Percentiles rank a stretch among this genome's conserved stretches.
Evolutionary conservation across 2,797 vertebrate species (phyloP).

Genomic region (Lemur catta): DNA sequence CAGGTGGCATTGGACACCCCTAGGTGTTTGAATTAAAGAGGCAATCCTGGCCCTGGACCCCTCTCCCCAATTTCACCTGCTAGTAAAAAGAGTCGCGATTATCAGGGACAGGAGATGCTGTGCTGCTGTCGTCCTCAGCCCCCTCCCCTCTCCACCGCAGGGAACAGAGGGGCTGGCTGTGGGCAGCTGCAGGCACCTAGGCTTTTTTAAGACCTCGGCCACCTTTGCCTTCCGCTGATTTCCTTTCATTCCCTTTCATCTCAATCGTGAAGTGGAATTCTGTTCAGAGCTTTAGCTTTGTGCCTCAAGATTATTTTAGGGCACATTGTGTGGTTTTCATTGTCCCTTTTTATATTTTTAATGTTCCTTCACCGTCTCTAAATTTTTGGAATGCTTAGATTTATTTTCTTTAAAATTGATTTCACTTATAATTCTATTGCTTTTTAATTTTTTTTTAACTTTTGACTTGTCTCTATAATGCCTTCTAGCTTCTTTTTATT

Average conservation of each 20-base stretch:
- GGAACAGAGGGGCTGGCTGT: rapidly evolving
- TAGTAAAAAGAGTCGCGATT: not conserved
- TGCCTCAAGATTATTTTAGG: not conserved
- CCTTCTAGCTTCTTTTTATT: not conserved
- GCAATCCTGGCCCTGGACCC: no score
- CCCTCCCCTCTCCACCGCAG: no score
- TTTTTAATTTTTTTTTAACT: not conserved
- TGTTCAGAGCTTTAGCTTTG: not conserved
- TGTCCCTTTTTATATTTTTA: not conserved
- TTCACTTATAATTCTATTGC: not conserved
- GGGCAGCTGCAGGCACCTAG: no score
- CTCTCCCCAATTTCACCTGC: not conserved
- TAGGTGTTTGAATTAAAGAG: not conserved
- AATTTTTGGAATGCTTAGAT: not conserved
- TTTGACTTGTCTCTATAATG: not conserved
- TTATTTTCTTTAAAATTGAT: not conserved
- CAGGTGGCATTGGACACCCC: not conserved
- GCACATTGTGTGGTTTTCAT: not conserved
- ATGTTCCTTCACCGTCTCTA: not conserved
- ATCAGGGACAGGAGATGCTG: not conserved
- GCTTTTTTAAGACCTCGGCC: not conserved
- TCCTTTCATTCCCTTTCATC: not conserved
- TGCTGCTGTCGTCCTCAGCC: not conserved
- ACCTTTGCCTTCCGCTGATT: not conserved
- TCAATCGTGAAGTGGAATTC: not conserved